Base-by-base conservation (phyloP, 1,140 invertebrate genomes). In the Dolichoris vasculosae region DNA sequence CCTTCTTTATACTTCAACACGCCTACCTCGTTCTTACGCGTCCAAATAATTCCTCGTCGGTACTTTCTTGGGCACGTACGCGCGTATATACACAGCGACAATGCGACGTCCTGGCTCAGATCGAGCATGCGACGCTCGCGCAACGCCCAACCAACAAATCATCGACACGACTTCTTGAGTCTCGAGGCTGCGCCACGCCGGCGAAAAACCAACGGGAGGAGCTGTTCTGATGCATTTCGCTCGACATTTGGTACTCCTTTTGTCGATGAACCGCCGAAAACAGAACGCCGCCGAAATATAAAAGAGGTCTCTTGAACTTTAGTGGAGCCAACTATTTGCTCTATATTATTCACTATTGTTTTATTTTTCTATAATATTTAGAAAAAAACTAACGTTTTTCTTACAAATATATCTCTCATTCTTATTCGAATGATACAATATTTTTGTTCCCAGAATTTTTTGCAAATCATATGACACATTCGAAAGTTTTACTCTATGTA, bases 111-210 rank as follows among this genome's bases (percentile, higher is more conserved):
- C 87, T 87, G 86, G 87, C 86, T 87, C 77, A 88, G 88, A 90
- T 91, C 88, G 90, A 90, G 89, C 90, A 89, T 90, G 89, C 88
- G 87, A 91, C 88, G 87, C 88, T 89, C 83, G 86, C 87, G 90
- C 82, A 88, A 91, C 90, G 92, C 90, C 91, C 89, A 83, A 88
- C 88, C 90, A 90, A 92, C 91, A 92, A 93, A 93, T 92, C 92
- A 93, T 92, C 90, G 89, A 89, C 90, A 89, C 83, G 84, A 55
- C 77, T 71, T 69, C 78, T 48, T 59, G 40, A 55, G 48, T 73
- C 38, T 35, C 64, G n/a, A 6, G 30, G 32, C 11, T 55, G 51
- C 9, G 51, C 6, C 67, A 48, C 23, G 73, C 73, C 23, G 17
- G 59, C 40, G 75, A 67, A 78, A 84, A 78, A 69, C 59, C 59